These are phyloP conservation scores for Anguilla megastoma DNA, from an alignment of 2,797 vertebrate species.

Conservation along the genomic window DNA sequence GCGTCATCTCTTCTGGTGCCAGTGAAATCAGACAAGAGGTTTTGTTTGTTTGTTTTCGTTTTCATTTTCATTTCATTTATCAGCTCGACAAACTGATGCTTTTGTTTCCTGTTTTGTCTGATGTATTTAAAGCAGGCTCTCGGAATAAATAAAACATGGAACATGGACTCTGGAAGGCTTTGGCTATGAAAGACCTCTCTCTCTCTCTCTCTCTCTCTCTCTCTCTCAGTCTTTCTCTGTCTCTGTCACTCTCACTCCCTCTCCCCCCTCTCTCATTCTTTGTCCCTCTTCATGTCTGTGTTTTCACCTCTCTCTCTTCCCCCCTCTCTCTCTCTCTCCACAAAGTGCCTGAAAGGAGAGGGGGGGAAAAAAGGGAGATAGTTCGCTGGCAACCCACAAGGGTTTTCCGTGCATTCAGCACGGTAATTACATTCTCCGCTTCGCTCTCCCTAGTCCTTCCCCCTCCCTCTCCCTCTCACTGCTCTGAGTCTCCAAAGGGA, in stretches of 20 bases:
- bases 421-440: slow-evolving; percentile 48
- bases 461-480: slow-evolving; percentile 12
- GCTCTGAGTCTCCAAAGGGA: slow-evolving; percentile 45
- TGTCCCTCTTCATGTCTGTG: slow-evolving; percentile 29
- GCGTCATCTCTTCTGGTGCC: not conserved
- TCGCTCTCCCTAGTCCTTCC: not conserved
- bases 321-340: slow-evolving; percentile 31
- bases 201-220: slow-evolving; percentile 30
- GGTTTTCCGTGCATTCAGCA: slow-evolving; percentile 31
- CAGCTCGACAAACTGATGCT: slow-evolving; percentile 16
- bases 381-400: slow-evolving; percentile 32
- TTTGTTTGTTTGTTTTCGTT: slow-evolving; percentile 5
- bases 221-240: slow-evolving; percentile 24
- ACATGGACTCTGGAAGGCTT: not conserved
- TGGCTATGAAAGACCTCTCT: slow-evolving; percentile 12
- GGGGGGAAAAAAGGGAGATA: not conserved
- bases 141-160: slow-evolving; percentile 34
- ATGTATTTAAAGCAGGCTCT: slow-evolving; percentile 17
- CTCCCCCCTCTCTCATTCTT: slow-evolving; percentile 16
- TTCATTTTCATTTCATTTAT: not conserved
- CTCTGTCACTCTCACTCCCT: slow-evolving; percentile 29
- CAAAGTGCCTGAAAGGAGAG: not conserved
- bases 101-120: slow-evolving; percentile 21
- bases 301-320: slow-evolving; percentile 25
- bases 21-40: not conserved